Evolutionary conservation across 2,113 vertebrate species (phyloP).

Genomic region (Megalops atlanticus): DNA sequence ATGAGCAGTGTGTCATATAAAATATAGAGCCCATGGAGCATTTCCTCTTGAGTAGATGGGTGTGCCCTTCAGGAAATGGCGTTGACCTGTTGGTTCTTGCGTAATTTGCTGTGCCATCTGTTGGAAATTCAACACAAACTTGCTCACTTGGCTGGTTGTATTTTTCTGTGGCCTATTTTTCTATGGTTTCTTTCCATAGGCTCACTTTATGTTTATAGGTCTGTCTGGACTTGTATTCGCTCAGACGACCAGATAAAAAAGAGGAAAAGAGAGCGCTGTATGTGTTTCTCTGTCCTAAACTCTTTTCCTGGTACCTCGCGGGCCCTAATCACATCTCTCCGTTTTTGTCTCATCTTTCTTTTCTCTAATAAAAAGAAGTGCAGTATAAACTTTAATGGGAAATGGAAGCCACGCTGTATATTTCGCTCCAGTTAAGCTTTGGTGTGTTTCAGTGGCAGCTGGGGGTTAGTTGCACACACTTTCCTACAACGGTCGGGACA

Average conservation of each 20-base stretch:
- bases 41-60: too few relatives aligned
- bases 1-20: too few relatives aligned
- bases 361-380: not conserved
- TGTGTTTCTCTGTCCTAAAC: not conserved
- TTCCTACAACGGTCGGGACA: not conserved
- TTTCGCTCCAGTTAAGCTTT: not conserved
- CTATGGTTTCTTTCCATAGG: too few relatives aligned
- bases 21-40: too few relatives aligned
- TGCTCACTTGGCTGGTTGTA: not conserved
- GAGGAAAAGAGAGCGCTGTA: too few relatives aligned
- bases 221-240: too few relatives aligned
- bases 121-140: not conserved
- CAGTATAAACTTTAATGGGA: not conserved
- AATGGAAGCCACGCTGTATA: not conserved
- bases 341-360: not conserved
- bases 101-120: not conserved
- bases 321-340: not conserved
- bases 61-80: too few relatives aligned
- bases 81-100: too few relatives aligned
- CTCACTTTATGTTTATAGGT: too few relatives aligned
- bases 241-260: not conserved
- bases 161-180: too few relatives aligned
- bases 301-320: not conserved
- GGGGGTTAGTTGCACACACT: not conserved
- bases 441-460: not conserved